phyloP scores from a whole-genome alignment of 2,113 vertebrate species.

The Xenopus laevis region DNA sequence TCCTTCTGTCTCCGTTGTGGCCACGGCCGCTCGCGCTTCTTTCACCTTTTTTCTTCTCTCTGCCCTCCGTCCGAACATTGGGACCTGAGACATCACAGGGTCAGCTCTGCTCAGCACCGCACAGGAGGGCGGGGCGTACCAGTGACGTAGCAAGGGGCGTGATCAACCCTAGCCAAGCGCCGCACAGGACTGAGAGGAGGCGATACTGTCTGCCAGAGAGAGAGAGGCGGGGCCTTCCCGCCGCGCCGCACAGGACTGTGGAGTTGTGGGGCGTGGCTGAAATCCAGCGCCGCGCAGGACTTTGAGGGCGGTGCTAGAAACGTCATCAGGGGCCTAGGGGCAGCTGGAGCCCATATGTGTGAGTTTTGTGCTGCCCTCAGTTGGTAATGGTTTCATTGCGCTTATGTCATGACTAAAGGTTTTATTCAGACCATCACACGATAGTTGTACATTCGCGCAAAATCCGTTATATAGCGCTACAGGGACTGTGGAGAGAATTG shows the following conservation, averaged over 20 bases:
- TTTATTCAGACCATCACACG: too few species aligned
- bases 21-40: conserved; percentile 27
- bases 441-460: too few species aligned
- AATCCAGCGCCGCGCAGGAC: too few species aligned
- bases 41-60: neutral
- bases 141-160: conserved; percentile 13
- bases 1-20: conserved; percentile 51
- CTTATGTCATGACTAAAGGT: too few species aligned
- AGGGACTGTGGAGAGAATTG: too few species aligned
- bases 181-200: conserved; percentile 44
- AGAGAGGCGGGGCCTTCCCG: neutral
- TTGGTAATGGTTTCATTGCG: too few species aligned
- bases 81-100: neutral
- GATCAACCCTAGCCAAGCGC: conserved; percentile 48
- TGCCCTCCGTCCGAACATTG: neutral
- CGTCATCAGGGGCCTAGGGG: too few species aligned
- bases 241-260: conserved; percentile 40
- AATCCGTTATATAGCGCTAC: too few species aligned
- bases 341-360: neutral
- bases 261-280: neutral
- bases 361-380: neutral
- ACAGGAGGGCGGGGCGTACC: conserved; percentile 42
- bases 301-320: too few species aligned
- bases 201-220: conserved; percentile 20
- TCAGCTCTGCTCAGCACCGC: conserved; percentile 42